A percentile compares a stretch with the other conserved stretches of the same genome.
Conservation (phyloP, 2,888 invertebrate genomes). For the Scaptomyza flava region DNA sequence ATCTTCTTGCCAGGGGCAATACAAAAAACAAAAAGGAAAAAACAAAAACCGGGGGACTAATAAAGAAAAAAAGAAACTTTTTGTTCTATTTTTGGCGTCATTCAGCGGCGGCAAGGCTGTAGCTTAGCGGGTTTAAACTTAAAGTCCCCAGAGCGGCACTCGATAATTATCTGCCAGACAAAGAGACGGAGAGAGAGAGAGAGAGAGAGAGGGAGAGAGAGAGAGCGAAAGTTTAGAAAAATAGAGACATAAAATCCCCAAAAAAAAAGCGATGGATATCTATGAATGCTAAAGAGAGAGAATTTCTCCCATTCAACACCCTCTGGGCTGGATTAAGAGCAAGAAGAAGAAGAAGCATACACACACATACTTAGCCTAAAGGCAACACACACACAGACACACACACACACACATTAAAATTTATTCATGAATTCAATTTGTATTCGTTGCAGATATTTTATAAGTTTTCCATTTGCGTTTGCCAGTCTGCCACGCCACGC, state of each 20-base stretch:
- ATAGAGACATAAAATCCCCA: constrained; percentile 1
- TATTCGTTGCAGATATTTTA: constrained; percentile 78
- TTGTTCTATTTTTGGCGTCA: constrained; percentile 32
- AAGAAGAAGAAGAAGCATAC: constrained; percentile 33
- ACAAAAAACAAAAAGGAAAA: not conserved
- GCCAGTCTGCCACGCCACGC: constrained; percentile 10
- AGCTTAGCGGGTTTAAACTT: constrained; percentile 67
- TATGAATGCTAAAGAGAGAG: constrained; percentile 11
- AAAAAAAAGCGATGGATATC: constrained; percentile 19
- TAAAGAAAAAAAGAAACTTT: constrained; percentile 10
- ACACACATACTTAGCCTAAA: constrained; percentile 40
- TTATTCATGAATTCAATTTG: constrained; percentile 82
- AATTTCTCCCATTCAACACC: not conserved
- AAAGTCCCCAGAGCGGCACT: constrained; percentile 39
- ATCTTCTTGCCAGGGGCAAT: constrained; percentile 55
- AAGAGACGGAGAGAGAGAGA: not conserved
- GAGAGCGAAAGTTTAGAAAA: not conserved
- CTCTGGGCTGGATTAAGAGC: constrained; percentile 23
- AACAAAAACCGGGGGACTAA: constrained; percentile 2
- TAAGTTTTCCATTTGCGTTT: constrained; percentile 62
- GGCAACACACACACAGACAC: constrained; percentile 43
- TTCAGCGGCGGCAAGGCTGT: constrained; percentile 60
- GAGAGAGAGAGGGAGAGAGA: not conserved
- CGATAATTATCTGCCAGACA: not conserved
- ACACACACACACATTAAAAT: constrained; percentile 61